Base-by-base conservation (phyloP, 2,797 vertebrate species). In the Rachycentron canadum region DNA sequence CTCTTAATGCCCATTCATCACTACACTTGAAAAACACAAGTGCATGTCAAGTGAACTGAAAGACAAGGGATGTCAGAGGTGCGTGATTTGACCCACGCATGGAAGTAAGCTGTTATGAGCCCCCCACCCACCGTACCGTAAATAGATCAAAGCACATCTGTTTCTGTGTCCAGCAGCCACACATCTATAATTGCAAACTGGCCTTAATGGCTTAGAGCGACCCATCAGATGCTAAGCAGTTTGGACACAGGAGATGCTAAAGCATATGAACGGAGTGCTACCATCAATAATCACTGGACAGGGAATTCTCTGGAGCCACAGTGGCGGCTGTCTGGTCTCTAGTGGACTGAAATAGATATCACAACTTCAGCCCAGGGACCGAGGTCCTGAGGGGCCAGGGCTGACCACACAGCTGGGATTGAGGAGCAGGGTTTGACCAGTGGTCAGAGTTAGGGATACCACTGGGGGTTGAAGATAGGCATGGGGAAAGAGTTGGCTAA, bases 91-190 rank as follows among this genome's bases (percentile, higher is more conserved):
- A 93, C 91, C 93, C 93, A 91, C 82, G 81, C 87, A 87, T 86
- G 76, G 76, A 90, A 86, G 77, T 90, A 92, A 91, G 91, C 86
- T 88, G 86, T 89, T 90, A 87, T 81, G 83, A 81, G 71, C 83
- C 56, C 70, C 70, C 56, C 69, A 38, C 81, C 79, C 87, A 87
- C 43, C 83, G 79, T 90, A 89, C 90, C 90, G 75, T 92, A 93
- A 95, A 94, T 93, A 94, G 93, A 94, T 95, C 88, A 93, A 94
- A 95, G 93, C 93, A 93, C 94, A 94, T 95, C 93, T 94, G 93
- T 93, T 94, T 93, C 89, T 86, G 88, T 87, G 85, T 92, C 90
- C 91, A 89, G 87, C 91, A 92, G 89, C 91, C 91, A 92, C 91
- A 91, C 92, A 92, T 94, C 93, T 93, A 89, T 93, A 94, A 94